Evolutionary conservation across 2,797 vertebrate species (phyloP), one percentile per base, ranked within the genome.

Genomic region (Tangara arthus): DNA sequence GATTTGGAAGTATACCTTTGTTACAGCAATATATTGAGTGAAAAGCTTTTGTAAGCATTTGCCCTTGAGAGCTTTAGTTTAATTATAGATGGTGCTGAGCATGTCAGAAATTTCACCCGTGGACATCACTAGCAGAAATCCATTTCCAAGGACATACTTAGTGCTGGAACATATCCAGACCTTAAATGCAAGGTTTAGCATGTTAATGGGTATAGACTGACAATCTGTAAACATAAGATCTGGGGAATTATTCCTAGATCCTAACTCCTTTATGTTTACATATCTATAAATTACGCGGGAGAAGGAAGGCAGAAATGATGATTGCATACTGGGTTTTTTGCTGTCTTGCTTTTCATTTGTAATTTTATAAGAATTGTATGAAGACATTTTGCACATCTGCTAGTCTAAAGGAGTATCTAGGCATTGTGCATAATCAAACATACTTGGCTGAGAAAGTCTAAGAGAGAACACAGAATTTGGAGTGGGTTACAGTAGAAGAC

Each of bases 151-250:
- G 93, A 75, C 94, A 32, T 87, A 42, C 37, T 89, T 60, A 26
- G 21, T 76, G 94, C 57, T 81, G 83, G 73, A 93, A 82, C 35
- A 49, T 68, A 87, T 91, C 92, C 76, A 82, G 83, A 80, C 52
- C 64, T 91, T 63, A 89, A 96, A 85, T 56, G 63, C 57, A 69
- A 91, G 79, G 79, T 89, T 89, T 92, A 83, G 91, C 84, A 82
- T 96, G 82, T 73, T 86, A 96, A 89, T 97, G 87, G 66, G 35
- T 91, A 72, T 72, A 81, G 89, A 41, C 69, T 95, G 91, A 59
- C 79, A 86, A 69, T 78, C 76, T 92, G 84, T 91, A 93, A 93
- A 92, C 79, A 57, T 82, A 76, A 87, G 41, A 72, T 78, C 87
- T 90, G 41, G 59, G 87, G 63, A 92, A 86, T 92, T 91, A 85